phyloP scores from a whole-genome alignment of 2,797 vertebrate genomes.

The Monodelphis domestica region DNA sequence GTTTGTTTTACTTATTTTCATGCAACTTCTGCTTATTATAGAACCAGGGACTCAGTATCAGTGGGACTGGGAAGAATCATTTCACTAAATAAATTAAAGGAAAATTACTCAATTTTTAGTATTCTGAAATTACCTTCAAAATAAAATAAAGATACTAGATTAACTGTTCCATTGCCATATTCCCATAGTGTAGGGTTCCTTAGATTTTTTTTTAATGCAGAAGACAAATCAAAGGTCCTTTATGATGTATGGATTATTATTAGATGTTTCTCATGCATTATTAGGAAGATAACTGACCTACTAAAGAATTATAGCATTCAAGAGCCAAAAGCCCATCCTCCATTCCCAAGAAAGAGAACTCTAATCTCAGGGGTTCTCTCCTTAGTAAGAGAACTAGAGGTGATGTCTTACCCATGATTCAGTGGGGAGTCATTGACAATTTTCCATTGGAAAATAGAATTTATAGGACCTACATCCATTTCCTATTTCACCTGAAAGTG shows the following conservation, averaged over 20 bases:
- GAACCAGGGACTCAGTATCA: constrained; percentile 14
- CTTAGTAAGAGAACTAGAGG: too few relatives aligned
- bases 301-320: too few relatives aligned
- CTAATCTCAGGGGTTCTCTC: too few relatives aligned
- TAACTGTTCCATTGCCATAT: neutral
- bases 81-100: constrained; percentile 3
- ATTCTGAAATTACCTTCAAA: neutral
- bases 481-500: too few relatives aligned
- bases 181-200: constrained; percentile 28
- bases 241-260: constrained; percentile 11
- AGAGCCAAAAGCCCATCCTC: too few relatives aligned
- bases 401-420: too few relatives aligned
- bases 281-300: too few relatives aligned
- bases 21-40: neutral
- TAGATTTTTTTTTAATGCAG: neutral
- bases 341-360: too few relatives aligned
- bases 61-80: neutral
- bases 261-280: neutral
- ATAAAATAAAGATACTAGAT: constrained; percentile 15
- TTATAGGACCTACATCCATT: too few relatives aligned
- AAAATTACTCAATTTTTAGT: neutral
- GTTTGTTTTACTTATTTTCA: too few relatives aligned
- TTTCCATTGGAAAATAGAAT: too few relatives aligned
- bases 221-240: neutral
- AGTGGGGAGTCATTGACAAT: too few relatives aligned